Evolutionary conservation across 1,140 invertebrate species (phyloP).

Genomic region (Melanaphis sacchari): DNA sequence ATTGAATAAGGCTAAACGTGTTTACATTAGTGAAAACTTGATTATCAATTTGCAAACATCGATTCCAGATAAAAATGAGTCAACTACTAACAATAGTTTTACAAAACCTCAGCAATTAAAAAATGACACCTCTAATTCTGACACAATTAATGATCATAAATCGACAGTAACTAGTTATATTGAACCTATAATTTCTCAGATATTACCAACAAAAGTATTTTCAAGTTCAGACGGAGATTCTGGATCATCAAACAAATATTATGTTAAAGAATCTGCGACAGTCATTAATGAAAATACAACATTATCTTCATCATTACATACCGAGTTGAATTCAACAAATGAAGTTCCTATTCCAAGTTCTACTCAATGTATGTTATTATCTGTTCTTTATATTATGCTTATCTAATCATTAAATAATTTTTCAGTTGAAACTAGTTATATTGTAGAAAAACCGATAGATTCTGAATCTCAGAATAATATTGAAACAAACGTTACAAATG

Average conservation of each 20-base stretch:
- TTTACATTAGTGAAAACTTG: constrained; percentile 47
- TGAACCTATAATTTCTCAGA: constrained; percentile 61
- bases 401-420: not conserved
- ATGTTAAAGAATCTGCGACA: not conserved
- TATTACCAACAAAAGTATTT: constrained; percentile 64
- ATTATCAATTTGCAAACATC: constrained; percentile 31
- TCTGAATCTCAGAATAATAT: constrained; percentile 5
- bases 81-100: not conserved
- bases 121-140: not conserved
- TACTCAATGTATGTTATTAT: constrained; percentile 28
- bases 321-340: constrained; percentile 30
- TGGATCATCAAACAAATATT: not conserved
- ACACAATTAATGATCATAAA: not conserved
- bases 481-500: not conserved
- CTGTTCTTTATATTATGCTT: not conserved
- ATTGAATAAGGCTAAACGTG: constrained; percentile 66
- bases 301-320: not conserved
- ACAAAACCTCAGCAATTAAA: not conserved
- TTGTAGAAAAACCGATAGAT: constrained; percentile 13
- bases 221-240: constrained; percentile 61
- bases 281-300: constrained; percentile 8
- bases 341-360: constrained; percentile 9
- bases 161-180: constrained; percentile 35
- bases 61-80: not conserved
- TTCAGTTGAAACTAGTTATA: constrained; percentile 38